Conservation (phyloP, 2,113 vertebrate species). For the Miniopterus natalensis region DNA sequence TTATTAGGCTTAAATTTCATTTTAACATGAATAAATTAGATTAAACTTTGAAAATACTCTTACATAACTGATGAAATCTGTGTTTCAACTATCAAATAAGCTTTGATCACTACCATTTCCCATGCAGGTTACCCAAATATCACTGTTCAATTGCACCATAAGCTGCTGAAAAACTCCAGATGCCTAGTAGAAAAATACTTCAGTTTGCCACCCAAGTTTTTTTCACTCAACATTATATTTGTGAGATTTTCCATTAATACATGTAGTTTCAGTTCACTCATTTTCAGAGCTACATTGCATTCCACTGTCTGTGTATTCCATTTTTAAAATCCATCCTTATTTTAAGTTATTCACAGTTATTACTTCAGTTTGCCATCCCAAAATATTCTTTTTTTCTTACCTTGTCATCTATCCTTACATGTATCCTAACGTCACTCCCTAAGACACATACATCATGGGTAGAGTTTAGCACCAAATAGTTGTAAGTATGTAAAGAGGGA, state of each 20-base stretch:
- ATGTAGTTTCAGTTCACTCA: background rate
- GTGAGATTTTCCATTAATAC: background rate
- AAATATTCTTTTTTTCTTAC: constrained; percentile 24
- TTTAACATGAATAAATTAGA: constrained; percentile 29
- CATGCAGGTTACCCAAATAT: background rate
- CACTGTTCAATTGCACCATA: background rate
- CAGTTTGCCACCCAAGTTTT: background rate
- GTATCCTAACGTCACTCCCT: background rate
- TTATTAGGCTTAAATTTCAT: background rate
- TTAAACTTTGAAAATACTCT: background rate
- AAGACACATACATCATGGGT: fast-evolving
- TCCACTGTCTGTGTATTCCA: background rate
- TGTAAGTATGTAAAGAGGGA: background rate
- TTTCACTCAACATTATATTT: background rate
- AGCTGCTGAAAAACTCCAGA: background rate
- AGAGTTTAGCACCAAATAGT: background rate
- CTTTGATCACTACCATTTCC: background rate
- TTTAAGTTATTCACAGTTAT: background rate
- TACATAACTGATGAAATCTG: background rate
- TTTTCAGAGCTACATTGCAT: background rate
- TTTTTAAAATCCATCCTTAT: background rate
- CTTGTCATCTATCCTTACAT: background rate
- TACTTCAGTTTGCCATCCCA: background rate
- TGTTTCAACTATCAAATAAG: background rate
- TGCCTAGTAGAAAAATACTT: background rate